A percentile compares a stretch with the other conserved stretches of the same genome.
Conservation (phyloP, 2,113 vertebrate species). For the Meles meles region DNA sequence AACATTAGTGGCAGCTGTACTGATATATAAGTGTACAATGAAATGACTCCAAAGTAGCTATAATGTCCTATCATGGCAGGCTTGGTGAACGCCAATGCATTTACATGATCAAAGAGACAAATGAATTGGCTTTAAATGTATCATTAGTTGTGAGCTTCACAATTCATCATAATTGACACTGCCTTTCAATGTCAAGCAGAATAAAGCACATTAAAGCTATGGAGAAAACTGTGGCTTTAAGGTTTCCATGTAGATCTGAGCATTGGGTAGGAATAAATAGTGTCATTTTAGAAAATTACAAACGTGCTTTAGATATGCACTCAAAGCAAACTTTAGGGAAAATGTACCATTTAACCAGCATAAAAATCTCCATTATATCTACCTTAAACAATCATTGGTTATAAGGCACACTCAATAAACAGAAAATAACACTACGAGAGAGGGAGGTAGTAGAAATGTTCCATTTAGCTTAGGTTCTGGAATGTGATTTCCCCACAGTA, state of each 20-base stretch:
- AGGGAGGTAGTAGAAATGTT: not conserved
- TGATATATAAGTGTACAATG: slow-evolving; percentile 50
- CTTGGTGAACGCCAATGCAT: slow-evolving; percentile 55
- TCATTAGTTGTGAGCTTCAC: slow-evolving; percentile 57
- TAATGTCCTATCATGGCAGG: slow-evolving; percentile 58
- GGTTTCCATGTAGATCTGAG: not conserved
- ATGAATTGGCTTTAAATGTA: slow-evolving; percentile 75
- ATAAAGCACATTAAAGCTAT: not conserved
- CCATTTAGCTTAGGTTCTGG: not conserved
- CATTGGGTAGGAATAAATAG: not conserved
- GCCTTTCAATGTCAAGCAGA: slow-evolving; percentile 39
- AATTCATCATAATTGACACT: slow-evolving; percentile 64
- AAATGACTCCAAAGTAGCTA: slow-evolving; percentile 65
- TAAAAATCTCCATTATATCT: not conserved
- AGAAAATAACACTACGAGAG: not conserved
- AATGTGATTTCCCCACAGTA: not conserved
- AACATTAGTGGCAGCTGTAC: slow-evolving; percentile 58
- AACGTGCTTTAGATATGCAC: not conserved
- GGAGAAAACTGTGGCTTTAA: not conserved
- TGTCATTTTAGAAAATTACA: not conserved
- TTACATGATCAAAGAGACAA: slow-evolving; percentile 68
- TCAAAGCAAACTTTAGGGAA: slow-evolving; percentile 2
- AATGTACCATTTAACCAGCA: not conserved
- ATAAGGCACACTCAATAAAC: not conserved
- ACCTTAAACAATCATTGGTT: not conserved